Base-by-base conservation (phyloP, 2,113 vertebrate species). In the Odontesthes bonariensis region DNA sequence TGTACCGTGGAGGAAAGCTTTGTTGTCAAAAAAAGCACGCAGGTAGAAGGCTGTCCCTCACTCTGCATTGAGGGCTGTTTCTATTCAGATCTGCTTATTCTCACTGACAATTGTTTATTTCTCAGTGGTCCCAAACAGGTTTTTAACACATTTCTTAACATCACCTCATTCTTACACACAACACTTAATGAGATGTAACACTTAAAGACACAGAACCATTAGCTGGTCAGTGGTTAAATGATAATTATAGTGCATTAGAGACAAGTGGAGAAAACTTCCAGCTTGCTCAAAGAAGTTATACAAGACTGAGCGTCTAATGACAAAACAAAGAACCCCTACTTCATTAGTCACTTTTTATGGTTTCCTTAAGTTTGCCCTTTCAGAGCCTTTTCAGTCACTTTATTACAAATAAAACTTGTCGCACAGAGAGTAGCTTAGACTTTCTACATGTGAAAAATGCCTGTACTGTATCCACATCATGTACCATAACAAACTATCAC, bases 1-100 rank as follows among this genome's bases (percentile, higher is more conserved):
- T 54, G 53, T 73, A 76, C 65, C 51, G 52, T 71, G 73, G 61
- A 6, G 38, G 33, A 49, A 77, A 71, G 69, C 69, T 56, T 20
- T 56, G 82, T 20, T 56, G 82, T 70, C 74, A 68, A 79, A 68
- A 51, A 73, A 20, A 51, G 54, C 60, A 17, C 14, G 54, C 46
- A 17, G 35, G 52, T 62, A 22, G 53, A 79, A 69, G 75, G 77
- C 49, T 79, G n/a, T 31, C 27, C 68, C 56, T 46, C 56, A 27
- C 27, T n/a, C 8, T 71, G 22, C 22, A 10, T 27, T 10, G 14
- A 44, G 19, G 19, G 32, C 44, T 32, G 69, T 66, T 69, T 68
- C 46, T 59, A n/a, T 57, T 8, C 49, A 73, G 51, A 70, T 77
- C 56, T 56, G 53, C 68, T 57, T 56, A 53, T 70, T 69, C 79